Evolutionary conservation across 35 echinoderm and acorn worm species (phyloP).

Genomic region (Ophioderma brevispina): DNA sequence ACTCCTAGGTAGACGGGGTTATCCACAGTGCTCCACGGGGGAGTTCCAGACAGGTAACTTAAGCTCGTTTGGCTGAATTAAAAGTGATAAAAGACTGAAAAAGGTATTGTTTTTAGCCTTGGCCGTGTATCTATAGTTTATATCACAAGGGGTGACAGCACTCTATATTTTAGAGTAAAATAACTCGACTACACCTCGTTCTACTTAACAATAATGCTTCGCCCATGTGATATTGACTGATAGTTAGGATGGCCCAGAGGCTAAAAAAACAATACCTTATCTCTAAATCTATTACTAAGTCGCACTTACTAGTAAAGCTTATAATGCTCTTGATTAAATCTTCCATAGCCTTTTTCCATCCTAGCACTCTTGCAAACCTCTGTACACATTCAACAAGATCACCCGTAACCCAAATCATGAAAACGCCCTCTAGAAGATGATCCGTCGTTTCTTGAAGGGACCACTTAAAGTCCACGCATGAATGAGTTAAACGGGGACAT

Average conservation of each 20-base stretch:
- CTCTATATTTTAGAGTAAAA: too few species aligned
- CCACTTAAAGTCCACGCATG: slow-evolving; percentile 83
- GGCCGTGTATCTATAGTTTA: too few species aligned
- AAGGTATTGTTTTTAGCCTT: too few species aligned
- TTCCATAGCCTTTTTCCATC: slow-evolving; percentile 93
- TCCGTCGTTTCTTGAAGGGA: slow-evolving; percentile 58
- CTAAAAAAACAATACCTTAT: background rate
- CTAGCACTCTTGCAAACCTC: slow-evolving; percentile 83
- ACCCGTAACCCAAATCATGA: slow-evolving; percentile 79
- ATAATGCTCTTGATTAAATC: slow-evolving; percentile 88
- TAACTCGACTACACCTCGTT: too few species aligned
- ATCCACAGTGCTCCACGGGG: too few species aligned
- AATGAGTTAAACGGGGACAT: slow-evolving; percentile 88
- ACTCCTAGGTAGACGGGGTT: too few species aligned
- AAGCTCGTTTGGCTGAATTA: too few species aligned
- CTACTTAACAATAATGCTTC: background rate
- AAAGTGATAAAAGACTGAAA: too few species aligned
- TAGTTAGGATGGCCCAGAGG: background rate
- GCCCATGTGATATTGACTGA: background rate
- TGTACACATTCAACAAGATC: slow-evolving; percentile 90
- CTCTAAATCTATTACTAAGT: background rate
- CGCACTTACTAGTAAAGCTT: slow-evolving; percentile 65
- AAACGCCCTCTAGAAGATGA: slow-evolving; percentile 27
- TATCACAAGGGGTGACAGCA: too few species aligned
- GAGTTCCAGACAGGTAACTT: too few species aligned